Evolutionary conservation across 1,140 invertebrate species (phyloP), one percentile per base, ranked within the genome.

Genomic region (Mizuhopecten yessoensis): DNA sequence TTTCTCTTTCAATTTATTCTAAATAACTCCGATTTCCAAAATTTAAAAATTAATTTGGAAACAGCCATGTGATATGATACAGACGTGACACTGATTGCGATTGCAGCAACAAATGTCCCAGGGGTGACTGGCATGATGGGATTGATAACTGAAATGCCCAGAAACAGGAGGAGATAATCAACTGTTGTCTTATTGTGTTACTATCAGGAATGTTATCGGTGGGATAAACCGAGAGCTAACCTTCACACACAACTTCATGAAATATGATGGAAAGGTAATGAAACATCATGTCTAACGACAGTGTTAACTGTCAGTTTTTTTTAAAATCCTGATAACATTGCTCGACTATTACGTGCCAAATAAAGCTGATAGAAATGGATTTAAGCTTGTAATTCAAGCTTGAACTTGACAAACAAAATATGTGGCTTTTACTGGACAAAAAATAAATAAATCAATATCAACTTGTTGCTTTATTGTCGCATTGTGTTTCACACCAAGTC

Each of bases 111-210:
- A 57, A 39, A 57, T 57, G n/a, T 75, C 57, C 57, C n/a, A 75
- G n/a, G 57, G 57, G 57, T 45, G n/a, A n/a, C 57, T 29, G 17
- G 57, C 23, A 75, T 75, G 57, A 75, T 75, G 57, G 57, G 57
- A 75, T 75, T 75, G 57, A 75, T 75, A 75, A 75, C n/a, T 75
- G 57, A 75, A 75, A n/a, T 75, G n/a, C 23, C 0, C 57, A 75
- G 57, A 75, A 75, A 75, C 57, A 75, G 57, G 57, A 75, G 57
- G 57, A 75, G 57, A 75, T 75, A 75, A 75, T 75, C 57, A 75
- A 75, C 57, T 3, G 29, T n/a, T 75, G 57, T 75, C 57, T 75
- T 75, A 75, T 75, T n/a, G n/a, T n/a, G 57, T 75, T 75, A 75
- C 57, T 75, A n/a, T 75, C 57, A 29, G 15, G 23, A 75, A 9